These are phyloP conservation scores for Oxygymnocypris stewartii DNA, from an alignment of 2,113 vertebrate species.

Conservation along the genomic window DNA sequence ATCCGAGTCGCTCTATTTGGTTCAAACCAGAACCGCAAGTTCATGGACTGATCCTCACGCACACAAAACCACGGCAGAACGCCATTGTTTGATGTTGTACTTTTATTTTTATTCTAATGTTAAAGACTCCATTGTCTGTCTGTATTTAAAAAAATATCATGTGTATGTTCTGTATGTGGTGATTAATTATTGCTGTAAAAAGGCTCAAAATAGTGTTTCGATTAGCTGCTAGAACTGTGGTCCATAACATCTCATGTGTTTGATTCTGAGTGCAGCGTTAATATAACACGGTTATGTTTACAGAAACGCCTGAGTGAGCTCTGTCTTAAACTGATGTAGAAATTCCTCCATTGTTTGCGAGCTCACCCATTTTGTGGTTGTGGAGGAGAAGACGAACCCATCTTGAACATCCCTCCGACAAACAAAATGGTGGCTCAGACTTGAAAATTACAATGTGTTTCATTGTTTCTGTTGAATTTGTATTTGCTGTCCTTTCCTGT, in stretches of 20 bases:
- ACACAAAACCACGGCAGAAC: constrained; percentile 8
- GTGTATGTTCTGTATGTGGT: constrained; percentile 58
- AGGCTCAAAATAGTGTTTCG: not conserved
- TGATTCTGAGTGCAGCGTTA: not conserved
- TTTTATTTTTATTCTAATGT: constrained; percentile 62
- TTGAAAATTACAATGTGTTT: not conserved
- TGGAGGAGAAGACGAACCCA: not conserved
- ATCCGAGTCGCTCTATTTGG: constrained; percentile 93
- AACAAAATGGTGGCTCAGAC: not conserved
- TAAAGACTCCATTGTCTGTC: constrained; percentile 64
- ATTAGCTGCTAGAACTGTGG: constrained; percentile 29
- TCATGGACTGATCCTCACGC: constrained; percentile 83
- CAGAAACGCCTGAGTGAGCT: not conserved
- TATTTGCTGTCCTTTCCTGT: constrained; percentile 54
- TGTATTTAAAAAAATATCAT: constrained; percentile 56
- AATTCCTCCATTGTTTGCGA: not conserved
- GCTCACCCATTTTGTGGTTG: not conserved
- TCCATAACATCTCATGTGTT: constrained; percentile 34
- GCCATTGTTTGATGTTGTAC: constrained; percentile 38
- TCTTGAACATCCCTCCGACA: not conserved
- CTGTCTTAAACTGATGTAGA: constrained; percentile 32
- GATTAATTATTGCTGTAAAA: constrained; percentile 45
- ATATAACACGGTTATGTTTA: constrained; percentile 42
- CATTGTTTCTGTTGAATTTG: not conserved
- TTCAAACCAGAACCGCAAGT: constrained; percentile 93